Conservation (phyloP, 1,140 invertebrate species). For the Heliconius hewitsoni region DNA sequence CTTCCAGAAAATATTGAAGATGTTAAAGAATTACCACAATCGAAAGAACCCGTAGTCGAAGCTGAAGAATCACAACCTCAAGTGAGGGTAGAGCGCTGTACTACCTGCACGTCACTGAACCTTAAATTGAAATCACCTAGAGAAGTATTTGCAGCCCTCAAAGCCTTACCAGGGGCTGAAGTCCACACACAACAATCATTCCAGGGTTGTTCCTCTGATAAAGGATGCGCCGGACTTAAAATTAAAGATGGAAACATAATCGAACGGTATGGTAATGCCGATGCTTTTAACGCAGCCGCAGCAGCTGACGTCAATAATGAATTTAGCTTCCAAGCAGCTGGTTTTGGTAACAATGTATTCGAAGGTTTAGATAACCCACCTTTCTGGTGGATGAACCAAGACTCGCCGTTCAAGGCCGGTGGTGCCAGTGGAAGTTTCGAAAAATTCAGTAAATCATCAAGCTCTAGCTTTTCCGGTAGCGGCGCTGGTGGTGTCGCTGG, state of each 20-base stretch:
- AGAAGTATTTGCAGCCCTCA: constrained; percentile 56
- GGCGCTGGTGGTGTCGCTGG: constrained; percentile 18
- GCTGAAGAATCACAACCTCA: constrained; percentile 60
- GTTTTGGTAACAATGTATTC: constrained; percentile 50
- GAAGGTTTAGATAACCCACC: constrained; percentile 56
- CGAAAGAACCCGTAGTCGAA: constrained; percentile 56
- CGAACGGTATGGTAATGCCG: constrained; percentile 68
- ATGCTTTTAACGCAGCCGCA: constrained; percentile 63
- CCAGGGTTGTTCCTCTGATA: constrained; percentile 70
- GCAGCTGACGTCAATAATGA: constrained; percentile 63
- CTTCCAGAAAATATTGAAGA: constrained; percentile 66
- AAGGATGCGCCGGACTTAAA: constrained; percentile 76
- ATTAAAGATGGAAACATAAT: constrained; percentile 73
- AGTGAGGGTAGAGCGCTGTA: constrained; percentile 61
- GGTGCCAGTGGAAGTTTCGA: constrained; percentile 48
- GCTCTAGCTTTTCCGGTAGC: constrained; percentile 48
- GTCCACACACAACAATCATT: constrained; percentile 74
- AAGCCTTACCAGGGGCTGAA: constrained; percentile 58
- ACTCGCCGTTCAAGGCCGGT: constrained; percentile 79
- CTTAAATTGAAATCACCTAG: constrained; percentile 56
- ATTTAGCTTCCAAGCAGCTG: constrained; percentile 60
- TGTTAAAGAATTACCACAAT: constrained; percentile 61
- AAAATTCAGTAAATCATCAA: constrained; percentile 61
- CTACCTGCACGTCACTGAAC: constrained; percentile 50
- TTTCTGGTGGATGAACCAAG: constrained; percentile 81